Evolutionary conservation across 2,888 invertebrate genomes (phyloP), one percentile per base, ranked within the genome.

Genomic region (Cosmorhoe ocellata): DNA sequence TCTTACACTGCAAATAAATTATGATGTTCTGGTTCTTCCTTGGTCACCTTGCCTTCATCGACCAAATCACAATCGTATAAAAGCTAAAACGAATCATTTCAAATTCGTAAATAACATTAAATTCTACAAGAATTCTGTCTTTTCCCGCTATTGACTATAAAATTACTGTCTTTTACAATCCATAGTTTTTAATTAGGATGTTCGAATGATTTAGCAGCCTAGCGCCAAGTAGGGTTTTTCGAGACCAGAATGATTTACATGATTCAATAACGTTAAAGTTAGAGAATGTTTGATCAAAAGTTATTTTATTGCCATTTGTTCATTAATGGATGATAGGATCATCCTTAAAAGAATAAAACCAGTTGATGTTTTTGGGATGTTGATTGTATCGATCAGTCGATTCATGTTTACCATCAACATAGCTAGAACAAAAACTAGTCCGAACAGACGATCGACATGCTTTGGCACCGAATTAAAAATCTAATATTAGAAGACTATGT

Each of bases 401-500:
- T 43, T 47, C 34, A 50, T 40, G 44, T 38, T 56, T 56, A 52
- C 56, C 61, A 61, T 56, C 50, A 39, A 48, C 44, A 31, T 49
- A 44, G 51, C 54, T 33, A 46, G 44, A 59, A 56, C 52, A 40
- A 43, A 43, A 40, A 48, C 47, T 44, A 41, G 48, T 39, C 50
- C 47, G 51, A 66, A 59, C 51, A 59, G 50, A 61, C 55, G 65
- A 74, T 74, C 63, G 67, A 71, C 63, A 65, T 64, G 62, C 58
- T 78, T 83, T 81, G 81, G 80, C 80, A 79, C 64, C 60, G 61
- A 63, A 66, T 72, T 62, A 69, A 45, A 66, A 66, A 58, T 77
- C 74, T 78, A 77, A 74, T 70, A 71, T 74, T 77, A 80, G 76
- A 74, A 65, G 71, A 71, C 60, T 64, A 71, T 74, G 64, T 62